Evolutionary conservation across 2,888 invertebrate species (phyloP), one percentile per base, ranked within the genome.

Genomic region (Criorhina ranunculi): DNA sequence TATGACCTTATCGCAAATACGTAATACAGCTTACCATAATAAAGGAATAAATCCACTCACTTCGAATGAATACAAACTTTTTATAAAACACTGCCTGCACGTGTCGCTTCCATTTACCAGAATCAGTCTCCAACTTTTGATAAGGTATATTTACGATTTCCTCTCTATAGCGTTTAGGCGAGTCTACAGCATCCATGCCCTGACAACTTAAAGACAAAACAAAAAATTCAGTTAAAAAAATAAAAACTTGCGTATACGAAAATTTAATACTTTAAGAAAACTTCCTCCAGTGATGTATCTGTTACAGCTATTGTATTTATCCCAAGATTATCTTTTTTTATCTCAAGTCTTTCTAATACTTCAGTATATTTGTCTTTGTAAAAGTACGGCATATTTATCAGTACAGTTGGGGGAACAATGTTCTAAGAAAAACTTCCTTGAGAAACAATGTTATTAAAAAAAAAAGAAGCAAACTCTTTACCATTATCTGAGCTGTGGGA

Each of bases 241-340:
- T 15, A 17, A 57, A 51, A 3, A 0, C 2, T 57, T 1, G 24
- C 9, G n/a, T 9, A 33, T 42, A 6, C 4, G 12, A 51, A 40
- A 8, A 55, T 19, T 29, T 8, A 31, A 15, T 88, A 96, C 96
- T 94, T 96, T 60, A 98, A 90, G 90, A 98, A 98, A 1, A 99
- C 98, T 91, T 98, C 98, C 91, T 99, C 98, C 88, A 99, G 93
- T 0, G 98, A 98, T 0, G 98, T 97, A 15, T 97, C 94, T 0
- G 97, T 96, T 0, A 98, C 94, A 0, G 97, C 96, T 75, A 97
- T 95, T 7, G 95, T 95, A 57, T 94, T 93, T 51, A 98, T 95
- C 0, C 95, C 95, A n/a, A 97, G 92, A 4, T 92, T 89, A 0
- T 91, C 89, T 87, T 93, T 94, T 11, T 92, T 90, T 0, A 87